Evolutionary conservation across 2,797 vertebrate species (phyloP).

Genomic region (Betta splendens): DNA sequence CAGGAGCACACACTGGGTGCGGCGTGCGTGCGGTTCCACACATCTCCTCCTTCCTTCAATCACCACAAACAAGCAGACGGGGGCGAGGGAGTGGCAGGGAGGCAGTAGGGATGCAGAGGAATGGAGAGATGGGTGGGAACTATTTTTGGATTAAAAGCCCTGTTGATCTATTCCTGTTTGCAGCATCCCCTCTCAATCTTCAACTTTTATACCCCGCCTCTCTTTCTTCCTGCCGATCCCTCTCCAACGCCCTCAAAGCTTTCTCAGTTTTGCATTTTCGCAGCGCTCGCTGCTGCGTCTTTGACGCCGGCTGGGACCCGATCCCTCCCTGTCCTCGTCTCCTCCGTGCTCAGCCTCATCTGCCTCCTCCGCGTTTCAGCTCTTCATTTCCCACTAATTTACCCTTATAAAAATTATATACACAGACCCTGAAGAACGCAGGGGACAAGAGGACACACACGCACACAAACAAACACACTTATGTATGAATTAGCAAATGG

Average conservation of each 20-base stretch:
- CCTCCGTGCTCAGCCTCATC: conserved; percentile 20
- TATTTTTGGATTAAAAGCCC: conserved; percentile 74
- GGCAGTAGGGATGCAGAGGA: conserved; percentile 51
- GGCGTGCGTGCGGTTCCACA: conserved; percentile 26
- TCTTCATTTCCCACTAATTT: conserved; percentile 37
- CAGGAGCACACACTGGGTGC: conserved; percentile 11
- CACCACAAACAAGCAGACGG: conserved; percentile 54
- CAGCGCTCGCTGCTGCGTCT: conserved; percentile 26
- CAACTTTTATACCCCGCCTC: conserved; percentile 57
- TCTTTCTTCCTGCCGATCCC: conserved; percentile 50
- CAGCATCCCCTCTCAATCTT: conserved; percentile 63
- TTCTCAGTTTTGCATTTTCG: conserved; percentile 44
- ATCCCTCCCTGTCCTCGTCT: conserved; percentile 35
- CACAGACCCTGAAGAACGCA: conserved; percentile 11
- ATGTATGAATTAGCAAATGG: conserved; percentile 26
- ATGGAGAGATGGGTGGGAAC: conserved; percentile 53
- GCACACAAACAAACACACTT: conserved; percentile 8
- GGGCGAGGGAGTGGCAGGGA: conserved; percentile 36
- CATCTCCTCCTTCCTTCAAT: conserved; percentile 52
- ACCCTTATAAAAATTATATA: conserved; percentile 31
- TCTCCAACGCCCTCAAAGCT: conserved; percentile 58
- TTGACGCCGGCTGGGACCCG: conserved; percentile 22
- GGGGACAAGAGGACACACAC: conserved; percentile 31
- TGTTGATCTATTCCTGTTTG: conserved; percentile 76
- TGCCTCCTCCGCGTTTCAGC: conserved; percentile 20